Base-by-base conservation (phyloP, 2,113 vertebrate genomes). In the Xerus inauris region DNA sequence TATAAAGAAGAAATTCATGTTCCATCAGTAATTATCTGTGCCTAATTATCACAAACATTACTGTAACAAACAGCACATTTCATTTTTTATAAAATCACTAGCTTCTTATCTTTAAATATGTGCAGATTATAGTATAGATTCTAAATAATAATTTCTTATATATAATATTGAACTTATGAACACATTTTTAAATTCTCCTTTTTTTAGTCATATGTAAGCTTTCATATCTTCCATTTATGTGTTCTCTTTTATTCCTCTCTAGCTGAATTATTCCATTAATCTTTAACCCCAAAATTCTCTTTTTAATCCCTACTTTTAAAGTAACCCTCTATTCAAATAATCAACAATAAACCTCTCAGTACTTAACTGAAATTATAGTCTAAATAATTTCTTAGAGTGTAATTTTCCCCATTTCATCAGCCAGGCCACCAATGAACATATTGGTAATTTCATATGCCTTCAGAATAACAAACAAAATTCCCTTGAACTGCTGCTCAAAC, bases 171-270 rank as follows among this genome's bases (percentile, higher is more conserved):
- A 72, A 90, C 69, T 86, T 92, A 64, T 64, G 87, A 87, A 84
- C 62, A 89, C 30, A 93, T 30, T 83, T 90, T 96, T 65, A 35
- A 97, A 75, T 94, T 81, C 5, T 69, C 69, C 9, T 49, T 32
- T 85, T 85, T 83, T 81, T 94, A 89, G 89, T 95, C 83, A 91
- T 57, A 49, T 84, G 69, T 84, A 84, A 17, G 10, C 45, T 91
- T 97, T 97, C 28, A 96, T n/a, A 62, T 72, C 45, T 88, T 89
- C 71, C 87, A 86, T 96, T 97, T 93, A 84, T 54, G 5, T 49
- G 30, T 40, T 89, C 12, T 75, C 35, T 91, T 94, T 96, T 87
- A 93, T 92, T 67, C 42, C 81, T 84, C 88, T 67, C 75, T 42
- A 76, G 13, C 8, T 47, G 40, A 81, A 95, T 89, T 80, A 95